A percentile compares a stretch with the other conserved stretches of the same genome.
Conservation (phyloP, 30 jellyfish, hydroid and myxozoan species). For the Hydra vulgaris region DNA sequence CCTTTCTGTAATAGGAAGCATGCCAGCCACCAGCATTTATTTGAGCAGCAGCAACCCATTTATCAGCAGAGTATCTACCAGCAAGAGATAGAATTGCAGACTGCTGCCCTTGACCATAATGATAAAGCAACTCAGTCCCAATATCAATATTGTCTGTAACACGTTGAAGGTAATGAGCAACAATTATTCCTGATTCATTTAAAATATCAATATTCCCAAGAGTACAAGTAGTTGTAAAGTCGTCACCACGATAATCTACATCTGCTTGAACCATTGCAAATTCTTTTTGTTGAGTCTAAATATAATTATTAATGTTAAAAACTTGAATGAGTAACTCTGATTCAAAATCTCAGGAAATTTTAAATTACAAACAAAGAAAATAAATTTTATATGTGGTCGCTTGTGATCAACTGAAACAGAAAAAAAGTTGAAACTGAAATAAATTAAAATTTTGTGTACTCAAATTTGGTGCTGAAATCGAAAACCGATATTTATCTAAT, state of each 20-base stretch:
- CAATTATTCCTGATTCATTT: slow-evolving; percentile 79
- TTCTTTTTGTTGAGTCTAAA: slow-evolving; percentile 77
- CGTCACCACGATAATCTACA: slow-evolving; percentile 82
- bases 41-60: slow-evolving; percentile 79
- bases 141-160: slow-evolving; percentile 62
- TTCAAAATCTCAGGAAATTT: too few species aligned
- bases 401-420: too few species aligned
- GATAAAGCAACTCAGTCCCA: slow-evolving; percentile 81
- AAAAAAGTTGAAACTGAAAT: too few species aligned
- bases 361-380: too few species aligned
- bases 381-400: too few species aligned
- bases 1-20: slow-evolving; percentile 72
- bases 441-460: too few species aligned
- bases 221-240: slow-evolving; percentile 76
- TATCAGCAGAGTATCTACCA: slow-evolving; percentile 72
- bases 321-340: too few species aligned
- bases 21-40: slow-evolving; percentile 80
- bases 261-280: slow-evolving; percentile 88
- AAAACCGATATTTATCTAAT: too few species aligned
- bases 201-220: slow-evolving; percentile 80
- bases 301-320: too few species aligned
- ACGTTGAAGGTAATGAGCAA: slow-evolving; percentile 71
- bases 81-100: slow-evolving; percentile 77
- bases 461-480: too few species aligned
- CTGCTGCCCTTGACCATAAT: slow-evolving; percentile 67